Conservation (phyloP, 2,888 invertebrate genomes). For the Notodonta dromedarius region DNA sequence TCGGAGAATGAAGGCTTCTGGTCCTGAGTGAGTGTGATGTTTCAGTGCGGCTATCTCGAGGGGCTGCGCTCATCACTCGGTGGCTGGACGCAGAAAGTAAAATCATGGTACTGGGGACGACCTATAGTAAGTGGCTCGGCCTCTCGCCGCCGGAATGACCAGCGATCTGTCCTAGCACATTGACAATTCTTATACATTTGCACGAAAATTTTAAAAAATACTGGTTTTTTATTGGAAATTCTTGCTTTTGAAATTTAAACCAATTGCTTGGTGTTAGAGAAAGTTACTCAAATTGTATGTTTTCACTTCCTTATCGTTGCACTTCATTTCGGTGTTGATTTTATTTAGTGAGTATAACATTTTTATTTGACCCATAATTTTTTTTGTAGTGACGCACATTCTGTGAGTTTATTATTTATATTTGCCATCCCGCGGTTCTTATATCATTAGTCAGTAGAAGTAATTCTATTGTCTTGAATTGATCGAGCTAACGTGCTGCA, state of each 20-base stretch:
- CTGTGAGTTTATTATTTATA: constrained; percentile 44
- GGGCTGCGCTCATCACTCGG: constrained; percentile 97
- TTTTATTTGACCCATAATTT: constrained; percentile 54
- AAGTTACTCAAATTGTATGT: constrained; percentile 64
- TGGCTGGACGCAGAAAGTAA: constrained; percentile 98
- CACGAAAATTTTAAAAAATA: constrained; percentile 68
- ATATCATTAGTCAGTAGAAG: constrained; percentile 73
- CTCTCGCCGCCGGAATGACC: constrained; percentile 71
- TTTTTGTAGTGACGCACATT: constrained; percentile 65
- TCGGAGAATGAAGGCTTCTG: constrained; percentile 55
- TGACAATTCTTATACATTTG: constrained; percentile 75
- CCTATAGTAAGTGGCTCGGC: constrained; percentile 94
- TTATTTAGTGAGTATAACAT: constrained; percentile 48
- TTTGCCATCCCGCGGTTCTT: constrained; percentile 56
- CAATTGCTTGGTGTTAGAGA: constrained; percentile 80
- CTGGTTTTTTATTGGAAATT: constrained; percentile 65
- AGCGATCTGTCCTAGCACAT: constrained; percentile 80
- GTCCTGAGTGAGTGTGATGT: constrained; percentile 84
- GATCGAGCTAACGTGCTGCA: constrained; percentile 71
- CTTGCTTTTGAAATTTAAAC: constrained; percentile 74
- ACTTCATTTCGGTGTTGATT: constrained; percentile 77
- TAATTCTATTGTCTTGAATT: constrained; percentile 62
- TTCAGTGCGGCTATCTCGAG: constrained; percentile 96
- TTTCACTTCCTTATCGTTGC: constrained; percentile 77
- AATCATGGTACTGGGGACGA: constrained; percentile 98